Percentiles rank a stretch among this genome's conserved stretches.
Evolutionary conservation across 2,888 invertebrate genomes (phyloP).

Genomic region (Tipula unca): DNA sequence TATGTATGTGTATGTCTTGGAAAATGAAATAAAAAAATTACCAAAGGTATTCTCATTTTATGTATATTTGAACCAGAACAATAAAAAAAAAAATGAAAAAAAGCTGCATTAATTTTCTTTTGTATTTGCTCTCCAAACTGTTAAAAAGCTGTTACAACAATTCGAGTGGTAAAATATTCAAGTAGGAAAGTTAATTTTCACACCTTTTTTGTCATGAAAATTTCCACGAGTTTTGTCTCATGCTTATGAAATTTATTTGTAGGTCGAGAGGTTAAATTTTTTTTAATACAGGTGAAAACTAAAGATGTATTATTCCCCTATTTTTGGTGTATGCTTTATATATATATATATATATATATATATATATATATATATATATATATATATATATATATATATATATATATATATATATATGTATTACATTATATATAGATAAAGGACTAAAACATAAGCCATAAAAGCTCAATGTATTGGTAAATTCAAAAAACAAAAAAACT

Average conservation of each 20-base stretch:
- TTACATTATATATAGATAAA: too few species aligned
- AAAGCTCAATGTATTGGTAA: neutral
- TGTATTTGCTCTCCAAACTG: neutral
- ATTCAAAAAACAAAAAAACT: neutral
- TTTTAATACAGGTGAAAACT: neutral
- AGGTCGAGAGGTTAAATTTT: neutral
- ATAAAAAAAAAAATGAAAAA: neutral
- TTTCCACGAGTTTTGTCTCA: neutral
- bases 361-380: too few species aligned
- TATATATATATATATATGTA: too few species aligned
- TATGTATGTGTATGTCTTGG: neutral
- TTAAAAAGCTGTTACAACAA: neutral
- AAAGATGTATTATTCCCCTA: too few species aligned
- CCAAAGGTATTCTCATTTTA: neutral
- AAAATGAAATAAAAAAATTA: neutral
- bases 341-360: too few species aligned
- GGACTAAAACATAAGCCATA: neutral
- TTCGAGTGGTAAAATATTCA: neutral
- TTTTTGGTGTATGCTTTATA: neutral
- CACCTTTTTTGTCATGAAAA: neutral
- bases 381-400: too few species aligned
- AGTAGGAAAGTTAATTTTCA: neutral
- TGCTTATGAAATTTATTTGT: neutral
- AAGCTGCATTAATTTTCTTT: neutral
- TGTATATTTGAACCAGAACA: neutral